Evolutionary conservation across 2,113 vertebrate species (phyloP).

Genomic region (Corythaeola cristata): DNA sequence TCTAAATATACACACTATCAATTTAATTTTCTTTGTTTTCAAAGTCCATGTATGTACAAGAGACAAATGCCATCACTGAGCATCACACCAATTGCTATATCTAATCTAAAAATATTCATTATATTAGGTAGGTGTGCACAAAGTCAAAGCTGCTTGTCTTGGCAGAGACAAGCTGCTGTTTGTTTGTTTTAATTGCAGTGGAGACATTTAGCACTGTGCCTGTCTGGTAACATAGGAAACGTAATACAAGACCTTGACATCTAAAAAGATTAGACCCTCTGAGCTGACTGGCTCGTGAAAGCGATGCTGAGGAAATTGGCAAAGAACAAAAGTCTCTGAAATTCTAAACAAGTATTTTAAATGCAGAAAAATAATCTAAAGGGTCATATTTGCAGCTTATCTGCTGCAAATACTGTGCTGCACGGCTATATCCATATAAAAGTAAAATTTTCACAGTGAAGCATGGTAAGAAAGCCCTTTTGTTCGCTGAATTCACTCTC

Average conservation of each 20-base stretch:
- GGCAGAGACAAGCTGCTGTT: constrained; percentile 28
- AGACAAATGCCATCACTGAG: neutral
- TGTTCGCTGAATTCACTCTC: constrained; percentile 6
- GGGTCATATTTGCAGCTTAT: constrained; percentile 27
- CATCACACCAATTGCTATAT: neutral
- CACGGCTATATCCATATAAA: neutral
- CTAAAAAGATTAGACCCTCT: constrained; percentile 31
- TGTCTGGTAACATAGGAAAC: constrained; percentile 5
- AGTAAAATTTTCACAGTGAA: neutral
- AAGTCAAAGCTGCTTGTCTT: neutral
- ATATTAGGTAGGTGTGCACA: neutral
- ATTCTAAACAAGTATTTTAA: constrained; percentile 43
- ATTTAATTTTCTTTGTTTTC: neutral
- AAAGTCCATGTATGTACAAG: neutral
- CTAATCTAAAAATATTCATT: neutral
- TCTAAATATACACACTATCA: neutral
- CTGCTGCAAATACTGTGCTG: constrained; percentile 9
- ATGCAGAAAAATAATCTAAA: constrained; percentile 19
- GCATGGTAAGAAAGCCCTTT: neutral
- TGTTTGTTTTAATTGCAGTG: constrained; percentile 53
- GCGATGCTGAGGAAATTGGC: neutral
- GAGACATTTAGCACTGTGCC: constrained; percentile 1
- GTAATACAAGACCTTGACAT: constrained; percentile 19
- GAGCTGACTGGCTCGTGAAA: constrained; percentile 17
- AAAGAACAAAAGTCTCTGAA: constrained; percentile 34